A percentile compares a stretch with the other conserved stretches of the same genome.
phyloP scores from a whole-genome alignment of 2,888 invertebrate species.

The Dusona sp. region DNA sequence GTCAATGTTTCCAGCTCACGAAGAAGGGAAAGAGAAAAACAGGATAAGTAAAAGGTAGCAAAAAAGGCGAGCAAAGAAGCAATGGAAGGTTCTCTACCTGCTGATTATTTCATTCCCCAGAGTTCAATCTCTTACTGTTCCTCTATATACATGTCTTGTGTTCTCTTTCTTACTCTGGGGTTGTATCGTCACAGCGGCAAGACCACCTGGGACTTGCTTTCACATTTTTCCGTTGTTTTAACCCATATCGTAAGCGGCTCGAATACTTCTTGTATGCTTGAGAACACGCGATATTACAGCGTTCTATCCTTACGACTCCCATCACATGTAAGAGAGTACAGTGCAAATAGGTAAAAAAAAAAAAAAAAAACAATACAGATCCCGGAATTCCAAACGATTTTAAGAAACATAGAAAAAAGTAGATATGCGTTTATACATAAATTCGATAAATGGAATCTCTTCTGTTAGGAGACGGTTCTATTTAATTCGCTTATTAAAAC shows the following conservation, averaged over 20 bases:
- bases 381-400: conserved; percentile 45
- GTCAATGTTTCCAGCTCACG: conserved; percentile 51
- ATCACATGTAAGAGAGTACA: conserved; percentile 41
- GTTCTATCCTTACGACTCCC: conserved; percentile 2
- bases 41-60: conserved; percentile 22
- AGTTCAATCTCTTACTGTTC: conserved; percentile 72
- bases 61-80: conserved; percentile 17
- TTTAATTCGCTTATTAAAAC: background rate
- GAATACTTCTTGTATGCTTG: conserved; percentile 49
- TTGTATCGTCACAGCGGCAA: conserved; percentile 63
- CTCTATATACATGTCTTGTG: conserved; percentile 47
- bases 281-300: conserved; percentile 54
- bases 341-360: conserved; percentile 50
- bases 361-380: conserved; percentile 47
- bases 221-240: conserved; percentile 42
- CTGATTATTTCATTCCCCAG: conserved; percentile 76
- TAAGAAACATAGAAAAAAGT: conserved; percentile 50
- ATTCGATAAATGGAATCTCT: background rate
- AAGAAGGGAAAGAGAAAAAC: conserved; percentile 23
- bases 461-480: background rate
- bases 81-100: conserved; percentile 59
- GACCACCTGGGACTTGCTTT: conserved; percentile 56
- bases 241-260: conserved; percentile 54
- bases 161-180: conserved; percentile 60
- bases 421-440: background rate